Base-by-base conservation (phyloP, 2,113 vertebrate genomes). In the Takifugu flavidus region DNA sequence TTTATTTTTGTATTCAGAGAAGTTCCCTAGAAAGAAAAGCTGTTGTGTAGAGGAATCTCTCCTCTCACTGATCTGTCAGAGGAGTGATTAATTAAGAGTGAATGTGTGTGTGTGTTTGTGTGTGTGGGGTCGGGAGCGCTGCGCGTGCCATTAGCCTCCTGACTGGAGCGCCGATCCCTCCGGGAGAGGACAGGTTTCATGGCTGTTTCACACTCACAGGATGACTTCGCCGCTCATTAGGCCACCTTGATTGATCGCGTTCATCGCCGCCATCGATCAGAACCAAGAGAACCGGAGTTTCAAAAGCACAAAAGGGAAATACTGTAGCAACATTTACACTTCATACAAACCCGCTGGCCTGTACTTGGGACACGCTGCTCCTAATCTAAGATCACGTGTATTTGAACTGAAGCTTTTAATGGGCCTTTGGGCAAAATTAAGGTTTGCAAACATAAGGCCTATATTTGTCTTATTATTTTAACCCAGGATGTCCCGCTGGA, bases 191-290 rank as follows among this genome's bases (percentile, higher is more conserved):
- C 66, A 66, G 68, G 59, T 60, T 73, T 50, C 46, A 34, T 7
- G 34, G 56, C 67, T 54, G 66, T 65, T 69, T 66, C 59, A 56
- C 68, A 50, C 72, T 77, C 60, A 55, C 39, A 76, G 59, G 55
- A 70, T 15, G 11, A 67, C 43, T 46, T 71, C 57, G 65, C 31
- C 63, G 61, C 78, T 76, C 72, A 55, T 74, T 65, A 56, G 58
- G 29, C 52, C 53, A 55, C 42, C 56, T 56, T 53, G 53, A 71
- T 70, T 62, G 79, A 85, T 85, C 57, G 60, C 74, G 63, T 84
- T 87, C 85, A 87, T 87, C 86, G 64, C 31, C 28, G 75, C 45
- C 82, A 87, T 80, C 83, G 86, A 89, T 82, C 77, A 76, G 60
- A 57, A 61, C 27, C 14, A 58, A 69, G 59, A 57, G 54, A 52